Evolutionary conservation across 2,888 invertebrate species (phyloP).

Genomic region (Sicus ferrugineus): DNA sequence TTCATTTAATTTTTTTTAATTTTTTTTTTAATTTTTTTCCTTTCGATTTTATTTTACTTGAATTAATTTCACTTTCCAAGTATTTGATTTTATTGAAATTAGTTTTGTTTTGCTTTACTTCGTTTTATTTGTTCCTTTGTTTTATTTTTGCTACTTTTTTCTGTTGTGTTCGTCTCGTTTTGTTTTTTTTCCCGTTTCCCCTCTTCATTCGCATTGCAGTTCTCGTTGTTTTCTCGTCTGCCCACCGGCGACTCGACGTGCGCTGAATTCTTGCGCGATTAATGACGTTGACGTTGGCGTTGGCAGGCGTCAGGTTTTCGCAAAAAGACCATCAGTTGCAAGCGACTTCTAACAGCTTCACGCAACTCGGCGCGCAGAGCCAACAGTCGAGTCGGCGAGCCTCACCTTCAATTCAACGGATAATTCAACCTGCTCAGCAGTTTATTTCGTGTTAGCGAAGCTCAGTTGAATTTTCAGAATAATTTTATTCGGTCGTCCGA

Average conservation of each 20-base stretch:
- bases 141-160: background rate
- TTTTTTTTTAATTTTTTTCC: too few relatives aligned
- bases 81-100: background rate
- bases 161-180: background rate
- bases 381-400: too few relatives aligned
- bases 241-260: background rate
- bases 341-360: constrained; percentile 1
- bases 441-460: too few relatives aligned
- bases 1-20: too few relatives aligned
- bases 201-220: background rate
- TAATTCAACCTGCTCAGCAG: too few relatives aligned
- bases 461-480: too few relatives aligned
- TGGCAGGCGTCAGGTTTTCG: constrained; percentile 47
- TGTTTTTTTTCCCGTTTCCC: background rate
- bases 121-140: background rate
- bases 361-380: too few relatives aligned
- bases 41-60: too few relatives aligned
- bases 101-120: background rate
- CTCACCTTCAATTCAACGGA: too few relatives aligned
- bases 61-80: too few relatives aligned
- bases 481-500: too few relatives aligned
- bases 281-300: constrained; percentile 47
- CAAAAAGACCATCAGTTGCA: constrained; percentile 42
- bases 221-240: background rate
- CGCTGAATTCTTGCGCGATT: constrained; percentile 34